phyloP scores from a whole-genome alignment of 2,888 invertebrate species.

The Elmis aenea region DNA sequence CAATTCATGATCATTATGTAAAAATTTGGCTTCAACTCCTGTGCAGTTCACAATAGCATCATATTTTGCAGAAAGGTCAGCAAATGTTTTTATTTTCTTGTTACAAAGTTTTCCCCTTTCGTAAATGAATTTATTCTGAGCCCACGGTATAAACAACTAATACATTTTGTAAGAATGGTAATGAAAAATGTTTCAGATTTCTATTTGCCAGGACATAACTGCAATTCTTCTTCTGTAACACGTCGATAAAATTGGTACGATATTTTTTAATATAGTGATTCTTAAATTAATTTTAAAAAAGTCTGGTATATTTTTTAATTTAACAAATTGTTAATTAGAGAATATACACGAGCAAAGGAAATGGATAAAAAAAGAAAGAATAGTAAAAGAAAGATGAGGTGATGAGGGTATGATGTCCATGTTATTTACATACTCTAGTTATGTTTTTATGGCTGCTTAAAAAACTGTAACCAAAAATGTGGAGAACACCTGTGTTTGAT shows the following conservation, averaged over 20 bases:
- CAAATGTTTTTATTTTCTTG: conserved; percentile 55
- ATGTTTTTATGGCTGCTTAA: conserved; percentile 63
- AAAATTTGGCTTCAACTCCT: conserved; percentile 73
- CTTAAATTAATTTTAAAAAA: no score
- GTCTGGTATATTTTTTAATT: no score
- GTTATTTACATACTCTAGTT: conserved; percentile 53
- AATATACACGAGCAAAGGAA: no score
- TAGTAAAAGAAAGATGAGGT: no score
- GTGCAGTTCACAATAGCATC: conserved; percentile 82
- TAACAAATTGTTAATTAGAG: no score
- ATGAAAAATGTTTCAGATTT: conserved; percentile 80
- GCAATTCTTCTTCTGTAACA: conserved; percentile 72
- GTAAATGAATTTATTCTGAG: conserved; percentile 57
- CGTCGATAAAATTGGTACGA: conserved; percentile 70
- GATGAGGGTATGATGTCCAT: no score
- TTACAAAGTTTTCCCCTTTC: conserved; percentile 60
- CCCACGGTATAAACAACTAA: conserved; percentile 75
- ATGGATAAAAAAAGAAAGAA: no score
- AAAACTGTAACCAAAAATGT: conserved; percentile 74
- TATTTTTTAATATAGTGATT: conserved; percentile 71
- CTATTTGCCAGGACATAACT: conserved; percentile 67
- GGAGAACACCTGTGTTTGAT: conserved; percentile 64
- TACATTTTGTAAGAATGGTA: conserved; percentile 72
- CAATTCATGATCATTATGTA: conserved; percentile 70
- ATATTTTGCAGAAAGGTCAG: conserved; percentile 55